These are phyloP conservation scores for Xenopus borealis DNA, from an alignment of 2,113 vertebrate genomes.

Conservation along the genomic window DNA sequence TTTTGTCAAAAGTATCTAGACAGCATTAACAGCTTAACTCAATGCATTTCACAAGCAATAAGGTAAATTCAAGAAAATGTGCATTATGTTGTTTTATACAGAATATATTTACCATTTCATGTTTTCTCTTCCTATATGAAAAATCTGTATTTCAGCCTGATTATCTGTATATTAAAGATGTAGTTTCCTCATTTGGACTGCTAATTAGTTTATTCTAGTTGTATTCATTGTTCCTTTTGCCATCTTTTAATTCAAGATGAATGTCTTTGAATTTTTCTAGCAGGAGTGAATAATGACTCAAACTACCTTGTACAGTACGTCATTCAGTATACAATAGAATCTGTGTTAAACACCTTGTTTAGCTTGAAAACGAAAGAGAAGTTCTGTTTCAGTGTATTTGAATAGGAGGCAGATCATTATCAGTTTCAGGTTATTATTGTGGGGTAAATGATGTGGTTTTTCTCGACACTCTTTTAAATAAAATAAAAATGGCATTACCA, in stretches of 20 bases:
- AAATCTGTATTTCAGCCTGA: not conserved
- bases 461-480: not conserved
- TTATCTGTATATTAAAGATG: constrained; percentile 5
- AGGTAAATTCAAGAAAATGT: too few relatives aligned
- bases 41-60: too few relatives aligned
- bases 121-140: not conserved
- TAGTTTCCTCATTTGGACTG: constrained; percentile 1
- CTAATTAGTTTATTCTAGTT: constrained; percentile 1
- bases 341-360: constrained; percentile 19
- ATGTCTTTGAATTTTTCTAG: constrained; percentile 4
- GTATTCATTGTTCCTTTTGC: constrained; percentile 9
- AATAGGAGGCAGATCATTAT: constrained; percentile 14
- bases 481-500: not conserved
- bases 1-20: too few relatives aligned
- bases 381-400: not conserved
- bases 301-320: not conserved
- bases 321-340: constrained; percentile 3
- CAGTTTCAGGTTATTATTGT: constrained; percentile 5
- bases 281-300: constrained; percentile 3
- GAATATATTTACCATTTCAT: too few relatives aligned
- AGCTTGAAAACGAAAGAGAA: not conserved
- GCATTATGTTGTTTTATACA: too few relatives aligned
- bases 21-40: too few relatives aligned
- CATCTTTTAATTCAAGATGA: constrained; percentile 9
- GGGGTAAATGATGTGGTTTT: not conserved